Conservation (phyloP, 2,888 invertebrate species). For the Torymus auratus region DNA sequence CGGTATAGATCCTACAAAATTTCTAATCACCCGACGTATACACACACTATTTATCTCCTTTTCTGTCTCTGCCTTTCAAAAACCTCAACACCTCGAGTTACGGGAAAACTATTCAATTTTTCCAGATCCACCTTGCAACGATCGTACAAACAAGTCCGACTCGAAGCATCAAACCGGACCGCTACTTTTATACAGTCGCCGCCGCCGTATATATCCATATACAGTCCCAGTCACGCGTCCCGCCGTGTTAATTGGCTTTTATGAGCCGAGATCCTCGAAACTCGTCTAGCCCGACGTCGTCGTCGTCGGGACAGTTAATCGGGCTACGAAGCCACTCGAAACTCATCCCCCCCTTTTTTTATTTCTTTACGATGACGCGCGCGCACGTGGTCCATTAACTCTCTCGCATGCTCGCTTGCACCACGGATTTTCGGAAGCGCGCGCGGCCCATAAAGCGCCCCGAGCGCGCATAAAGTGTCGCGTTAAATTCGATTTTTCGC, state of each 20-base stretch:
- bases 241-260: slow-evolving; percentile 39
- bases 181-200: slow-evolving; percentile 20
- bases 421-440: slow-evolving; percentile 35
- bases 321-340: neutral
- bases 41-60: too few relatives aligned
- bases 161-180: slow-evolving; percentile 7
- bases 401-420: slow-evolving; percentile 1
- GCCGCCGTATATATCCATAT: neutral
- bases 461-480: slow-evolving; percentile 18
- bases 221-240: slow-evolving; percentile 26
- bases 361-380: slow-evolving; percentile 38
- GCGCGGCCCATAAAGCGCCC: slow-evolving; percentile 62
- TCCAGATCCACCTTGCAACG: neutral
- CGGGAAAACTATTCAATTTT: slow-evolving; percentile 40
- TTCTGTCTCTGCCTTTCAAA: too few relatives aligned
- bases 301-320: slow-evolving; percentile 15
- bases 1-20: too few relatives aligned
- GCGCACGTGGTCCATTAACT: slow-evolving; percentile 37
- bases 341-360: slow-evolving; percentile 26
- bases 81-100: too few relatives aligned
- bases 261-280: neutral
- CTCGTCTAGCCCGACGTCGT: neutral
- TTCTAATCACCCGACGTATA: too few relatives aligned
- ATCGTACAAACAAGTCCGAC: neutral
- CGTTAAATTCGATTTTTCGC: slow-evolving; percentile 53